Evolutionary conservation across 2,113 vertebrate genomes (phyloP).

Genomic region (Brienomyrus longianalis): DNA sequence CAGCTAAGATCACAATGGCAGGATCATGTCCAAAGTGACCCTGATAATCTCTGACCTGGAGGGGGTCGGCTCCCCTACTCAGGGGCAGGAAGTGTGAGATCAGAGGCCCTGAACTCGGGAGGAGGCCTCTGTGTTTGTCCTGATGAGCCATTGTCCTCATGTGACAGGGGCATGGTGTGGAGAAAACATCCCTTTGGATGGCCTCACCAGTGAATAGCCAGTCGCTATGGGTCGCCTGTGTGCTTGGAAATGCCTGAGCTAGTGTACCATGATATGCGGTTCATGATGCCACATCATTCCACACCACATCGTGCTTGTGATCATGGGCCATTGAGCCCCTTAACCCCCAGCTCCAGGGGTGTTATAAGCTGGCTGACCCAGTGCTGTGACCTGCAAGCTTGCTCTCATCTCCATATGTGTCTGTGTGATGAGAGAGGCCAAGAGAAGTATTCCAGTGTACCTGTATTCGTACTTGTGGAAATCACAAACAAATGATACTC

Average conservation of each 20-base stretch:
- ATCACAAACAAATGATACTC: not conserved
- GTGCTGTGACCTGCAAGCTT: not conserved
- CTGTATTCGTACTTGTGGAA: not conserved
- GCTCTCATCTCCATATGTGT: not conserved
- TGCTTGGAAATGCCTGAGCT: not conserved
- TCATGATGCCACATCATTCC: not conserved
- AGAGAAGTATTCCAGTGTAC: not conserved
- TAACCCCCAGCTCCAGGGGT: not conserved
- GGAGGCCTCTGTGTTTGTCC: not conserved
- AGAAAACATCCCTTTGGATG: constrained; percentile 13
- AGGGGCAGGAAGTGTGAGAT: constrained; percentile 30
- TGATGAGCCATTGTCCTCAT: not conserved
- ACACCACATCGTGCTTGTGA: not conserved
- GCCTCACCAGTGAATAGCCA: not conserved
- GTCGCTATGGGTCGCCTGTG: not conserved
- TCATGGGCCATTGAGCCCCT: not conserved
- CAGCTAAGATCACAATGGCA: constrained; percentile 39
- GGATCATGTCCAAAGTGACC: constrained; percentile 48
- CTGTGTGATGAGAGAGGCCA: not conserved
- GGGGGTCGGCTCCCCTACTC: constrained; percentile 37
- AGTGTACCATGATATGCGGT: not conserved
- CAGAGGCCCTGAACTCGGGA: not conserved
- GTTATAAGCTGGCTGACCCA: not conserved
- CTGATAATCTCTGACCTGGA: constrained; percentile 44
- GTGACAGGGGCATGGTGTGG: constrained; percentile 12